Conservation (phyloP, 2,888 invertebrate genomes). For the Melanotus villosus region DNA sequence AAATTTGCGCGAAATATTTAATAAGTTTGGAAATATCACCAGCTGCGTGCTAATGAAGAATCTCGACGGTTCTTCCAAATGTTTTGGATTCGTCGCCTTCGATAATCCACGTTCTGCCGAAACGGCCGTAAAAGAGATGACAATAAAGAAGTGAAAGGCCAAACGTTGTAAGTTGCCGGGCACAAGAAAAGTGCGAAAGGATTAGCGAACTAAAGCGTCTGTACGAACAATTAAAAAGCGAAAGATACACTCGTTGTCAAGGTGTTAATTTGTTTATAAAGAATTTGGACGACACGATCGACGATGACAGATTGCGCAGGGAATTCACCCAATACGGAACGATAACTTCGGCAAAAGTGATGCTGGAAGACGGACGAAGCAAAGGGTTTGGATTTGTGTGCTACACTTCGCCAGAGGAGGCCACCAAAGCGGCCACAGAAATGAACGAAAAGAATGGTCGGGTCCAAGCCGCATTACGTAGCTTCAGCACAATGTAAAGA, state of each 20-base stretch:
- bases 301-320: slow-evolving; percentile 76
- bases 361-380: slow-evolving; percentile 71
- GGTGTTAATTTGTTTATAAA: slow-evolving; percentile 84
- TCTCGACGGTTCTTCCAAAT: slow-evolving; percentile 93
- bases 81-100: slow-evolving; percentile 99
- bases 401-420: slow-evolving; percentile 79
- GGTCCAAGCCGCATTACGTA: slow-evolving; percentile 80
- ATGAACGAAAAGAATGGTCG: slow-evolving; percentile 80
- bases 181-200: slow-evolving; percentile 98
- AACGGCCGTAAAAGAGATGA: slow-evolving; percentile 91
- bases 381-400: slow-evolving; percentile 80
- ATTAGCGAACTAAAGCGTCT: slow-evolving; percentile 95
- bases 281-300: slow-evolving; percentile 79
- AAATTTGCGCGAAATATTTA: slow-evolving; percentile 90
- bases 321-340: slow-evolving; percentile 78
- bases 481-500: slow-evolving; percentile 82
- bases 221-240: slow-evolving; percentile 95
- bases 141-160: slow-evolving; percentile 83
- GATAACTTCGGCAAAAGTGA: slow-evolving; percentile 80
- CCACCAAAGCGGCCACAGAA: slow-evolving; percentile 80
- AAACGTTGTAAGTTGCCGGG: slow-evolving; percentile 95
- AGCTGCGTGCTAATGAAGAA: slow-evolving; percentile 94
- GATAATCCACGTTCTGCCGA: slow-evolving; percentile 97
- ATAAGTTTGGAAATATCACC: slow-evolving; percentile 91
- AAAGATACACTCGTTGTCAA: slow-evolving; percentile 80